These are phyloP conservation scores for Mola mola DNA, from an alignment of 2,113 vertebrate species.

Conservation along the genomic window DNA sequence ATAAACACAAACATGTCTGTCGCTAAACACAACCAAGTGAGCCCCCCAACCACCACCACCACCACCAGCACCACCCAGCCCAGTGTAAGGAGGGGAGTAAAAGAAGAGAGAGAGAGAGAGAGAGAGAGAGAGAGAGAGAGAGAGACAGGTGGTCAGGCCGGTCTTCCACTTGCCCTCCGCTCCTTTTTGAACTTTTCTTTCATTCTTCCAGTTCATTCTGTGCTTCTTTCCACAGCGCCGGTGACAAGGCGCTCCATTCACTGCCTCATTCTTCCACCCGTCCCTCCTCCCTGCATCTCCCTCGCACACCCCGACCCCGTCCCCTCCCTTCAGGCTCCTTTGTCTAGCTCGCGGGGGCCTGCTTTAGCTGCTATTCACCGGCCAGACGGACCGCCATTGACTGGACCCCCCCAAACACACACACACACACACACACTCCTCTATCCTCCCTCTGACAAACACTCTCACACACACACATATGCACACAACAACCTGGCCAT, in stretches of 20 bases:
- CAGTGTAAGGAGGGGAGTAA: conserved; percentile 69
- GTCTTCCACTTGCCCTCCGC: conserved; percentile 79
- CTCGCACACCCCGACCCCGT: conserved; percentile 63
- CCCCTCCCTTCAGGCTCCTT: conserved; percentile 77
- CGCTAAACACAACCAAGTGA: conserved; percentile 49
- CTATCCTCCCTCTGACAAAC: conserved; percentile 57
- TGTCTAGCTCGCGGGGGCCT: conserved; percentile 81
- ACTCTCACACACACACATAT: conserved; percentile 72
- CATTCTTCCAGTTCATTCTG: conserved; percentile 84
- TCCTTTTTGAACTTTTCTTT: conserved; percentile 85
- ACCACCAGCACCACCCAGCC: no score
- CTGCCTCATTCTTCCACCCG: conserved; percentile 79
- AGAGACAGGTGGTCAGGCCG: conserved; percentile 83
- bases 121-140: conserved; percentile 58
- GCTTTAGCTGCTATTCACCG: conserved; percentile 90
- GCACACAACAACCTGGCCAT: conserved; percentile 77
- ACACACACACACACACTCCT: conserved; percentile 73
- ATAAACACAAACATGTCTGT: conserved; percentile 74
- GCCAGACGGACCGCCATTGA: conserved; percentile 85
- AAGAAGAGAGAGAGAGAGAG: conserved; percentile 38
- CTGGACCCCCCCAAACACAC: conserved; percentile 77
- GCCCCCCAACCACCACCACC: conserved; percentile 25
- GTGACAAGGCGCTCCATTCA: conserved; percentile 84
- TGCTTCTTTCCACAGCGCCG: conserved; percentile 77
- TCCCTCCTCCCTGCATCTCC: conserved; percentile 49